Conservation (phyloP, 2,797 vertebrate species). For the Sebastiscus albofasciatus region DNA sequence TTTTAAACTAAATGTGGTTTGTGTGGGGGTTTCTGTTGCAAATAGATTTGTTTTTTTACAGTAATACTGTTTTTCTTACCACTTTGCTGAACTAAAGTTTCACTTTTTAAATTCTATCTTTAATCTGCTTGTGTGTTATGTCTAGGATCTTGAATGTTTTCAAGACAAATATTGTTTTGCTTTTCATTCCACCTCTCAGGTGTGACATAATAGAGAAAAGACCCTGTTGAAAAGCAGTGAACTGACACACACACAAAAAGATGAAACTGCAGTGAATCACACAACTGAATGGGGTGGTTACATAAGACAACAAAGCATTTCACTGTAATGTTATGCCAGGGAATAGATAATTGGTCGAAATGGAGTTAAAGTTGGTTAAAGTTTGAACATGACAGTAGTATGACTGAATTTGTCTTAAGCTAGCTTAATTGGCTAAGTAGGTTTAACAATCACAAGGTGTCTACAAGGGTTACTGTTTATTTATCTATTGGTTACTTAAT, state of each 20-base stretch:
- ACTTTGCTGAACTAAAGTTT: neutral
- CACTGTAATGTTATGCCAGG: neutral
- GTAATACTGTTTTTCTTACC: neutral
- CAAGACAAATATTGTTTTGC: neutral
- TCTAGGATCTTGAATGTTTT: neutral
- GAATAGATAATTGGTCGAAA: neutral
- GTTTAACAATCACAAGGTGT: no score
- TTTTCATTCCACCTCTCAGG: neutral
- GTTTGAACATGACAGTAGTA: neutral
- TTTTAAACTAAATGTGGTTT: neutral
- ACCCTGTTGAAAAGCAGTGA: conserved; percentile 13
- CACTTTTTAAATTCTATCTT: neutral
- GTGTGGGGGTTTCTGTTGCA: neutral
- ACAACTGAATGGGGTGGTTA: conserved; percentile 47
- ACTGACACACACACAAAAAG: conserved; percentile 22
- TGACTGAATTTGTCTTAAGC: neutral
- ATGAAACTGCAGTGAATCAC: conserved; percentile 43
- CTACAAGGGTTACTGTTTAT: no score
- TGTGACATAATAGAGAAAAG: conserved; percentile 32
- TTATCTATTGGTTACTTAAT: no score
- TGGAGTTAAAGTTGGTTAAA: neutral
- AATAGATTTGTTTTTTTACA: neutral
- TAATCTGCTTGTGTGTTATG: neutral
- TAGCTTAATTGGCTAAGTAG: neutral
- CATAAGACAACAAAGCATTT: conserved; percentile 39